Conservation (phyloP, 2,888 invertebrate species). For the Brachyptera risi region DNA sequence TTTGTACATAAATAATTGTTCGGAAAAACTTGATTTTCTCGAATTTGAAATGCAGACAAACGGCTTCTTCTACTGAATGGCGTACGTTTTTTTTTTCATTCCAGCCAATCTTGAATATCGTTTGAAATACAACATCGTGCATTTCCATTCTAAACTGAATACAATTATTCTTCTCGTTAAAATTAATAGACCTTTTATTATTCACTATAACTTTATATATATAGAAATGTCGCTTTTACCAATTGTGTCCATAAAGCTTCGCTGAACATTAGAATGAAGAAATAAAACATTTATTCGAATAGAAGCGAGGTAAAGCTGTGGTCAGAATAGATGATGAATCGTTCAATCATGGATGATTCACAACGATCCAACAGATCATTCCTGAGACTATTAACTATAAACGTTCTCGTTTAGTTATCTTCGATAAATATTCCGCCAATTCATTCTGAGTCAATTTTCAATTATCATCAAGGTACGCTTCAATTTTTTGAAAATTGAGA, state of each 20-base stretch:
- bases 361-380: no score
- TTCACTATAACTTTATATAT: background rate
- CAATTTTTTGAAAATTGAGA: no score
- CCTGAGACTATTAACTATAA: no score
- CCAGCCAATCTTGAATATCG: background rate
- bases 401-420: no score
- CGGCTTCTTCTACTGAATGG: background rate
- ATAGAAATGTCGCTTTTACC: background rate
- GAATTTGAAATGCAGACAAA: slow-evolving; percentile 2
- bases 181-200: slow-evolving; percentile 11
- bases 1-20: background rate
- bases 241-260: no score
- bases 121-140: no score
- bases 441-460: no score
- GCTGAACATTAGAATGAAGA: no score
- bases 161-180: slow-evolving; percentile 8
- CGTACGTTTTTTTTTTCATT: background rate
- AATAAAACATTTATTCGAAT: background rate
- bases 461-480: no score
- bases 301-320: background rate
- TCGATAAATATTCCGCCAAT: no score
- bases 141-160: slow-evolving; percentile 13
- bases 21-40: background rate
- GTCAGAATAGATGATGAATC: no score
- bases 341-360: no score